Base-by-base conservation (phyloP, 2,888 invertebrate species). In the Octodonta nipae region DNA sequence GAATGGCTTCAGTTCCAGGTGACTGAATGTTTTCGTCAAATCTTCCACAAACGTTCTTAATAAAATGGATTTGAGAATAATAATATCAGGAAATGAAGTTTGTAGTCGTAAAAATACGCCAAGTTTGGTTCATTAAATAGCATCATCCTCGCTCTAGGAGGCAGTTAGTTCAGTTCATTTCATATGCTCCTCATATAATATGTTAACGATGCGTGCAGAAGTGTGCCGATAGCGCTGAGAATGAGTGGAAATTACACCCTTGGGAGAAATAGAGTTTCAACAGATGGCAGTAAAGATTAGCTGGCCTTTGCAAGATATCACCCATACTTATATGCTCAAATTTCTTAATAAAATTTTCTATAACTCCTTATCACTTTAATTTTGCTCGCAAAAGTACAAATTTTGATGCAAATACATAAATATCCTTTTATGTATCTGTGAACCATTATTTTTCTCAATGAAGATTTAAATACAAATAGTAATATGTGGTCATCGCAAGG, bases 101-200 rank as follows among this genome's bases (percentile, higher is more conserved):
- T 11, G 11, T 22, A 22, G 11, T 22, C 22, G n/a, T 31, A 32
- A 35, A 36, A 40, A 40, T 34, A 37, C 35, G 34, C 32, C 30
- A 26, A 30, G 36, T 30, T 32, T 16, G 35, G 27, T 32, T 35
- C 28, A 30, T 28, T 30, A 28, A 28, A 28, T 30, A n/a, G n/a
- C n/a, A n/a, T 28, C 29, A 27, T 33, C 26, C 24, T 28, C 34
- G 25, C 8, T 10, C 32, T 27, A 13, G 32, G 31, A 28, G 36
- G 37, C 41, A 44, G 45, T 47, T 50, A 49, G 45, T 47, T 44
- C 41, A 42, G 36, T 44, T 48, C 51, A 49, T 51, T 50, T 43
- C 38, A 44, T 47, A 52, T 52, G 49, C 50, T 45, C 47, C 47
- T 44, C 51, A 47, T 50, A 50, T 52, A 52, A 48, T 50, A 50